Evolutionary conservation across 2,797 vertebrate genomes (phyloP).

Genomic region (Falco peregrinus): DNA sequence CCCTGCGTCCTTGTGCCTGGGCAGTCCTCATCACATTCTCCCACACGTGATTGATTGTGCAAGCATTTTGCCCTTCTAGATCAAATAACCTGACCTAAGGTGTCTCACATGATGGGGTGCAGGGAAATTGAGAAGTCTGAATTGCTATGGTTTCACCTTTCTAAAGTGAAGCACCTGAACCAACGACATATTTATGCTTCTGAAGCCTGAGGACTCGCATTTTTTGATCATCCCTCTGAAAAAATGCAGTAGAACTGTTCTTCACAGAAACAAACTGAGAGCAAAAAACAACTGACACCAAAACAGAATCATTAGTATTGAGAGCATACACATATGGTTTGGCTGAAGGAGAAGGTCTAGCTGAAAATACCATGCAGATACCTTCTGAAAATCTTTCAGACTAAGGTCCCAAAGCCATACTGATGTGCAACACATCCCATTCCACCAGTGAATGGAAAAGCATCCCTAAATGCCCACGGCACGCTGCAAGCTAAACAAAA

Average conservation of each 20-base stretch:
- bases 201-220: background rate
- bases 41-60: background rate
- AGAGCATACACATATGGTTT: background rate
- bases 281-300: background rate
- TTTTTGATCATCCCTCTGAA: background rate
- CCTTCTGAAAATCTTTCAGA: slow-evolving; percentile 4
- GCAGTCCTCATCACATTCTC: background rate
- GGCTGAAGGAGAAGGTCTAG: background rate
- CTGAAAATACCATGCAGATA: background rate
- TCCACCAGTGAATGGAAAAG: background rate
- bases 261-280: background rate
- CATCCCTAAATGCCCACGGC: background rate
- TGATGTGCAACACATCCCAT: slow-evolving; percentile 39
- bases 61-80: slow-evolving; percentile 7
- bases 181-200: background rate
- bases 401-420: background rate
- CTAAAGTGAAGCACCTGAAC: slow-evolving; percentile 22
- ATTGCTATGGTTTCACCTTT: slow-evolving; percentile 49
- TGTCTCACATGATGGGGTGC: slow-evolving; percentile 58
- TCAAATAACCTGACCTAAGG: slow-evolving; percentile 43
- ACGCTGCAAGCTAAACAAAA: background rate
- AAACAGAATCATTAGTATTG: background rate
- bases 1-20: accelerated
- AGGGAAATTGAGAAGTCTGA: slow-evolving; percentile 36
- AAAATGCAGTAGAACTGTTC: background rate